Evolutionary conservation across 2,113 vertebrate genomes (phyloP), one percentile per base, ranked within the genome.

Genomic region (Tupaia tana): DNA sequence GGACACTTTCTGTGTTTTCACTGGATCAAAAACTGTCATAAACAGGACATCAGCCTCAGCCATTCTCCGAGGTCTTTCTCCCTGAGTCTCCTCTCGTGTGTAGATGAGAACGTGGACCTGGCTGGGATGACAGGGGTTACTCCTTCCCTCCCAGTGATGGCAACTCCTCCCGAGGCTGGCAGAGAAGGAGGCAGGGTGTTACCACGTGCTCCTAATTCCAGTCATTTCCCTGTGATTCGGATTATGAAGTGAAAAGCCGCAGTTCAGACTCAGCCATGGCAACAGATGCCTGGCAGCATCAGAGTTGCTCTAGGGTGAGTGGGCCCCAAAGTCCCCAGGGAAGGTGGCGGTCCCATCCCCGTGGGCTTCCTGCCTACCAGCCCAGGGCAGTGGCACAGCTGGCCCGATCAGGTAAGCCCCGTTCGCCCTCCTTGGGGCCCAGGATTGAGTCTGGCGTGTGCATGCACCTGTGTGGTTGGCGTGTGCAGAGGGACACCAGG

Each of bases 201-300:
- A 34, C 85, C 78, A 34, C 56, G 63, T 61, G 73, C 94, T 81
- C 75, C 88, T 89, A 71, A 90, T 34, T 73, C 80, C 58, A 63
- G n/a, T 20, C 80, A 75, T 56, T 86, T 91, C 54, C 79, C 20
- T 29, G 29, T 80, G 84, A 84, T 91, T 86, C 77, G 75, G 87
- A 91, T 94, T 90, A 89, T 12, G 87, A 75, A 71, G 78, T 69
- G 52, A 86, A 91, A 94, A 82, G 14, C 67, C 73, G 22, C 81
- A 52, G 14, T 52, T 71, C 66, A 79, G 56, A 29, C 24, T 66
- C 0, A 0, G 61, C 22, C 59, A 9, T 0, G 3, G 54, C 25
- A 79, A 31, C n/a, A 61, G 59, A 79, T 18, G 54, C 43, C 67
- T 22, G 29, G 63, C n/a, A 90, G 86, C 58, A 54, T 43, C 64